phyloP scores from a whole-genome alignment of 2,113 vertebrate genomes.

The Trogon melanurus region DNA sequence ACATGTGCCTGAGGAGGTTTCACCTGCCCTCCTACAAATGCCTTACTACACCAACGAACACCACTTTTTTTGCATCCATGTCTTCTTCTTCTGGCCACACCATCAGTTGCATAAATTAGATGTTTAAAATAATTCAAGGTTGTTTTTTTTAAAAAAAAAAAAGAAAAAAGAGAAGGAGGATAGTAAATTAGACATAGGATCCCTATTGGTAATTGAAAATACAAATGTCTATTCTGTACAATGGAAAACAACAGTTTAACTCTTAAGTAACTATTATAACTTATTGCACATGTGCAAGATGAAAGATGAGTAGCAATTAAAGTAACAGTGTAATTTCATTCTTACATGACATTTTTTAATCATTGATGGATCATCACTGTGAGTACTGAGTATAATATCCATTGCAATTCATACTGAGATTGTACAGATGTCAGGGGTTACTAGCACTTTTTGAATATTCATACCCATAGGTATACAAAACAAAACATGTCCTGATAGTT shows the following conservation, averaged over 20 bases:
- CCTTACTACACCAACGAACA: too few species aligned
- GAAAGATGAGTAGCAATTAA: not conserved
- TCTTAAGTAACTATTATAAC: not conserved
- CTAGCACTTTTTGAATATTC: not conserved
- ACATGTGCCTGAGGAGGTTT: not conserved
- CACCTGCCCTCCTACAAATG: not conserved
- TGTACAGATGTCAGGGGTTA: not conserved
- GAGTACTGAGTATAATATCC: not conserved
- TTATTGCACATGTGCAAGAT: not conserved
- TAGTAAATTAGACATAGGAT: not conserved
- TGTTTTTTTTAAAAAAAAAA: not conserved
- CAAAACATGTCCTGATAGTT: not conserved
- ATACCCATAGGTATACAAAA: not conserved
- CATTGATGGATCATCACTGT: not conserved
- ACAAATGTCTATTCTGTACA: not conserved
- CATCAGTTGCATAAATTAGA: not conserved
- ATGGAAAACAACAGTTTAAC: not conserved
- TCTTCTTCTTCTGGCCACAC: not conserved
- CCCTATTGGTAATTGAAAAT: not conserved
- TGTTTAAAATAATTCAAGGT: not conserved
- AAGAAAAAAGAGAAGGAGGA: rapidly evolving
- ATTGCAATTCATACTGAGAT: not conserved
- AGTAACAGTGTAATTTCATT: not conserved
- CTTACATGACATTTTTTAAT: not conserved
- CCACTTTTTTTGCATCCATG: not conserved